Evolutionary conservation across 2,888 invertebrate species (phyloP), one percentile per base, ranked within the genome.

Genomic region (Stratiomys singularior): DNA sequence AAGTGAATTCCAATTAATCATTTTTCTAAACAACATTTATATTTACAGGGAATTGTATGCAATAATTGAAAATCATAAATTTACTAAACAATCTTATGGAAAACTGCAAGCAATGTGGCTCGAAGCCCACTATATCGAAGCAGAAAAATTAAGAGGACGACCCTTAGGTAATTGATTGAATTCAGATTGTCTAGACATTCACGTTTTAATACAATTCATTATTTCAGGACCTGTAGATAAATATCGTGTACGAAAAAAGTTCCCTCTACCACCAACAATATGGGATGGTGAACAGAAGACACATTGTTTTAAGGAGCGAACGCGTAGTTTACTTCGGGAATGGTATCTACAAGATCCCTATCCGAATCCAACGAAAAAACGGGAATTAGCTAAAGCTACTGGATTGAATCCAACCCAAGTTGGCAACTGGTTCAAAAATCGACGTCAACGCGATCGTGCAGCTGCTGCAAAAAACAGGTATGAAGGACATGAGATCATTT

Each of bases 311-410:
- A 97, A 97, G 90, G 96, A 99, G 89, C 89, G 98, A 81, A 99
- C 99, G 85, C 89, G 99, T 82, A 96, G 96, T 83, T 89, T 98
- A 82, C 90, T 99, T 81, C 89, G 99, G 80, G 99, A 99, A 89
- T 99, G 98, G 97, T 99, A 99, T 88, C 92, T 98, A 77, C 96
- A 97, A 88, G 98, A 96, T 88, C 96, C 96, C n/a, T 97, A 96
- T 88, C 97, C 96, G 77, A 96, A 96, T 88, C 97, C 97, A 52
- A 94, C 95, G 80, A 97, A 97, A 89, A 97, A 97, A 87, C 89
- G 96, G 81, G 96, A 97, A 87, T 88, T 97, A 83, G 96, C 97
- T 28, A 93, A 93, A 83, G 95, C 95, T 77, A 97, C 97, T 72
- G 96, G 96, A 37, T 90, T 97, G 80, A 96, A 96, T 76, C 95